Evolutionary conservation across 2,797 vertebrate genomes (phyloP), one percentile per base, ranked within the genome.

Genomic region (Arnoldichthys spilopterus): DNA sequence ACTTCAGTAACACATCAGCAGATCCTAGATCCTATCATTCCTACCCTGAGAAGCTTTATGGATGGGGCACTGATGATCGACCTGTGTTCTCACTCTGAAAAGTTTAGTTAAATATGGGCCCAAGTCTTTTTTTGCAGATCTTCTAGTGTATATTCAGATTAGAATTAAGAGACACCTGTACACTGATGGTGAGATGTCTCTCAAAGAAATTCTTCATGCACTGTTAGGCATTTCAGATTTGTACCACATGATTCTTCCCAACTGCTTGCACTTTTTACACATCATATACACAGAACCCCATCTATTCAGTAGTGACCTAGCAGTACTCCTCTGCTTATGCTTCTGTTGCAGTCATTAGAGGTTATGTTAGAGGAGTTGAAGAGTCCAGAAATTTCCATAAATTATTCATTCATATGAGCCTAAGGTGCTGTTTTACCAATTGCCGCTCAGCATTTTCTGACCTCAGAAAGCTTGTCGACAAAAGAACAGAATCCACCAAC

Each of bases 371-470:
- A n/a, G 3, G 51, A 49, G 26, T 47, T 7, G 32, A 49, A 9
- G 30, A 26, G 51, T 63, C 37, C 26, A 58, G 51, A 72, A 62
- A 30, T 56, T 24, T 62, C 24, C 56, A 78, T 80, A 67, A 76
- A 76, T 80, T 34, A 76, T 81, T 76, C 58, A 80, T 28, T 28
- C 51, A n/a, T n/a, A n/a, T 30, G 24, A 64, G 58, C 66, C 56
- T 32, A 66, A 75, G 72, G 64, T 80, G 47, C 47, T 63, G 73
- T 76, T 72, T 66, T 45, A 66, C 73, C 72, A 13, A 20, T 28
- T 51, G 67, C 22, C 16, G 5, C 43, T 68, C 40, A 32, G 67
- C 16, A 22, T 8, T 49, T 71, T 40, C 22, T 47, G 72, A 59
- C 64, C 20, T 66, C 53, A 37, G 51, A 24, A 47, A 6, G 12